Evolutionary conservation across 2,113 vertebrate species (phyloP), one percentile per base, ranked within the genome.

Genomic region (Regulus satrapa): DNA sequence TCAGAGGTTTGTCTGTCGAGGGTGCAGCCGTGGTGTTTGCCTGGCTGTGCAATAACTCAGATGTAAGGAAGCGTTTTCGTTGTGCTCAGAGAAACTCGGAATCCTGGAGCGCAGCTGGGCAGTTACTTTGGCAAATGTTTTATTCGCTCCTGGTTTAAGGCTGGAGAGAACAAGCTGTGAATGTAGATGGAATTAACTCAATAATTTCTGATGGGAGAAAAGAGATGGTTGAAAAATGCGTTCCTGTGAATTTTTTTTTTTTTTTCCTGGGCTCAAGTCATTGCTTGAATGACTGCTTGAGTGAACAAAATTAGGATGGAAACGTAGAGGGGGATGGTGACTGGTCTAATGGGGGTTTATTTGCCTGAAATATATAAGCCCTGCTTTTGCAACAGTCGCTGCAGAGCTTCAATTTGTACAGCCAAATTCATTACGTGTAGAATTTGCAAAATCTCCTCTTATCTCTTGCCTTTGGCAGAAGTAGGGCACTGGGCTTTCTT

Each of bases 121-220:
- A 84, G 41, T 88, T 86, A n/a, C 68, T 86, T 80, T 62, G 58
- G 74, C 74, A 75, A 48, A 48, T 62, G 45, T 79, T 89, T 85
- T 56, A 43, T 75, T 89, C 58, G 9, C 74, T 64, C 28, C 64
- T 72, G 25, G 31, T 94, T 85, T 49, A 72, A 72, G 83, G 62
- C n/a, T 79, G 6, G 40, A 49, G 34, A 49, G 79, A 85, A 14
- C 78, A 83, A 90, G 51, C 51, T 24, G 26, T 79, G 75, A 73
- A 64, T 94, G 69, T 62, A 82, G 67, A 54, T 88, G 43, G 71
- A 80, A 62, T 86, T 85, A 92, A 95, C 71, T 76, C 75, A 26
- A 0, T 89, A n/a, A 64, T 73, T 93, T 64, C 58, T 2, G 2
- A 14, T 2, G 5, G 36, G 1, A 8, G 29, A 43, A 49, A 31